These are phyloP conservation scores for Epirrhoe alternata DNA, from an alignment of 2,888 invertebrate genomes.

Conservation along the genomic window DNA sequence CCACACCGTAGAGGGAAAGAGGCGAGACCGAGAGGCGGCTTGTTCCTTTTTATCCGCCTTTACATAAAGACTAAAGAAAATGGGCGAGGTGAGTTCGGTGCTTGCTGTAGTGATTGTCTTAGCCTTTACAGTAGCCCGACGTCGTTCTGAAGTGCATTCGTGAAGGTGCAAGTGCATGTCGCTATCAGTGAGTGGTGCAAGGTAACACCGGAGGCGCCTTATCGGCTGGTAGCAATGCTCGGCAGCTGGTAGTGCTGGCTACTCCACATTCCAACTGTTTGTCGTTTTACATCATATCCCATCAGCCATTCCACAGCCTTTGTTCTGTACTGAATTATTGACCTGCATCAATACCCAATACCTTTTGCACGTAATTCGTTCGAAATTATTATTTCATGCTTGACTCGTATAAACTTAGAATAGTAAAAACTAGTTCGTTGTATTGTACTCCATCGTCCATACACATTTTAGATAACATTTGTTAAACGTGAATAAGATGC, in stretches of 20 bases:
- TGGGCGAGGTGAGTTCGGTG: constrained; percentile 85
- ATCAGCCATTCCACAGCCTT: constrained; percentile 54
- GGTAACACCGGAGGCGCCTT: constrained; percentile 51
- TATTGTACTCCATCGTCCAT: constrained; percentile 10
- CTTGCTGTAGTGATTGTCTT: constrained; percentile 80
- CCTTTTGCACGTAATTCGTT: constrained; percentile 29
- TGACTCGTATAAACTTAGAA: constrained; percentile 6
- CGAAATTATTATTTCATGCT: constrained; percentile 16
- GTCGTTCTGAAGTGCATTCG: constrained; percentile 70
- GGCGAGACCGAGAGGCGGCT: constrained; percentile 81
- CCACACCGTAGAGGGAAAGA: constrained; percentile 79
- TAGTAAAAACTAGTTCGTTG: background rate
- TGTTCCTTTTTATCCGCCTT: constrained; percentile 80
- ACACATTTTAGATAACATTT: constrained; percentile 10
- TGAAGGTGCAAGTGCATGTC: constrained; percentile 77
- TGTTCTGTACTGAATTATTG: constrained; percentile 34
- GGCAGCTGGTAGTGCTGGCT: constrained; percentile 64
- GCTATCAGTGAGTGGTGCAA: constrained; percentile 69
- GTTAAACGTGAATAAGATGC: constrained; percentile 42
- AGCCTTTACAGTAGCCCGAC: constrained; percentile 68
- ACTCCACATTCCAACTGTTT: constrained; percentile 51
- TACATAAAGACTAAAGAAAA: constrained; percentile 82
- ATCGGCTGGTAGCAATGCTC: constrained; percentile 45
- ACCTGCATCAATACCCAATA: constrained; percentile 5
- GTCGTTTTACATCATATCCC: constrained; percentile 49